Evolutionary conservation across 2,888 invertebrate species (phyloP).

Genomic region (Tipula lateralis): DNA sequence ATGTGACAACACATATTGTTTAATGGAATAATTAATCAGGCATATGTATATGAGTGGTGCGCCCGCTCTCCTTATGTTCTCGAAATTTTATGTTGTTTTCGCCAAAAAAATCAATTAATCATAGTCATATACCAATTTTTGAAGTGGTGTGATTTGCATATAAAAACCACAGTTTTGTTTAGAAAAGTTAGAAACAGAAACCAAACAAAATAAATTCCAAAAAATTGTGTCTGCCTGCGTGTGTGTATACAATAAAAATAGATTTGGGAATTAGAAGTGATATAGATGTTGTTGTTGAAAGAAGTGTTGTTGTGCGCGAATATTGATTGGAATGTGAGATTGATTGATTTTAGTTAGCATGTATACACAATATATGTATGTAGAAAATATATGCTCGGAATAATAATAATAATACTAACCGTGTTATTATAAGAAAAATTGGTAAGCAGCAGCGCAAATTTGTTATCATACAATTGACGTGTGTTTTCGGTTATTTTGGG

Average conservation of each 20-base stretch:
- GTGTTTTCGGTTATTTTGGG: not conserved
- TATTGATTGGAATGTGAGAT: not conserved
- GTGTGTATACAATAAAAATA: not conserved
- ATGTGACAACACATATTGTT: not conserved
- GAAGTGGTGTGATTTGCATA: constrained; percentile 11
- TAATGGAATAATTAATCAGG: constrained; percentile 1
- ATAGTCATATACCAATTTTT: not conserved
- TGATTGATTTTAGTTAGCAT: not conserved
- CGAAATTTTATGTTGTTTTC: not conserved
- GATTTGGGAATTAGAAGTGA: constrained; percentile 1
- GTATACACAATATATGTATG: not conserved
- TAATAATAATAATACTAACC: not conserved
- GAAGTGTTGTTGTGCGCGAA: not conserved
- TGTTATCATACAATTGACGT: not conserved
- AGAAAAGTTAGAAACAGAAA: constrained; percentile 15
- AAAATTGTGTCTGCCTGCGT: not conserved
- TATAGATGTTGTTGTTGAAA: constrained; percentile 1
- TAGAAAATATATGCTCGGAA: not conserved
- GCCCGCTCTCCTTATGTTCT: not conserved
- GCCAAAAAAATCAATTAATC: constrained; percentile 20
- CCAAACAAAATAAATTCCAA: not conserved
- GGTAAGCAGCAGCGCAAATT: not conserved
- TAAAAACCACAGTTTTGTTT: not conserved
- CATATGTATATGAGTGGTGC: not conserved
- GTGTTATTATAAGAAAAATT: not conserved